Percentiles rank a stretch among this genome's conserved stretches.
Conservation (phyloP, 2,797 vertebrate genomes). For the Pangasius mekongensis region DNA sequence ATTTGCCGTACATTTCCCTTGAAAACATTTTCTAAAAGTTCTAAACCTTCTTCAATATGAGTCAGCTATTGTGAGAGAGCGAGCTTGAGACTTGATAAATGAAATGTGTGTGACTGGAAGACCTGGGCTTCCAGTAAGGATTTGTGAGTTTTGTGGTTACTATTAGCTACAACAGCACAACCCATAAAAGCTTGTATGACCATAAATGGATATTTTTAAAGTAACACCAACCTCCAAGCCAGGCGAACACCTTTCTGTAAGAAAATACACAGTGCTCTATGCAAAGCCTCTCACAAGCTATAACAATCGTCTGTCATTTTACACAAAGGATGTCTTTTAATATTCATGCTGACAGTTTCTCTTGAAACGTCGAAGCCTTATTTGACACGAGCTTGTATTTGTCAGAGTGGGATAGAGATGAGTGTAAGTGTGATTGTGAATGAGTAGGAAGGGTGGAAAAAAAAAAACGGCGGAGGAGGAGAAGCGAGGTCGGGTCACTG, state of each 20-base stretch:
- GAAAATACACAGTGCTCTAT: slow-evolving; percentile 2
- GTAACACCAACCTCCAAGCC: slow-evolving; percentile 19
- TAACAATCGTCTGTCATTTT: neutral
- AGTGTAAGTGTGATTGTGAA: neutral
- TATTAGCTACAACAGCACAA: slow-evolving; percentile 29
- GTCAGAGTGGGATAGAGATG: neutral
- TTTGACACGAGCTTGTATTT: neutral
- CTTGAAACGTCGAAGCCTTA: neutral
- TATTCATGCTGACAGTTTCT: neutral
- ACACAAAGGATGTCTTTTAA: neutral
- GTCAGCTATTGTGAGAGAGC: slow-evolving; percentile 1
- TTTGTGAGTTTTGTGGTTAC: slow-evolving; percentile 35
- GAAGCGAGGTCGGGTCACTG: slow-evolving; percentile 28
- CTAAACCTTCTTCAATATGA: neutral
- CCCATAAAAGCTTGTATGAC: slow-evolving; percentile 30
- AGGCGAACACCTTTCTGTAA: slow-evolving; percentile 25
- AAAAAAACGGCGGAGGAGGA: neutral
- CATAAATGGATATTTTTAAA: slow-evolving; percentile 38
- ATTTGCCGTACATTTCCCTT: neutral
- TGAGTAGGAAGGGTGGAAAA: slow-evolving; percentile 12
- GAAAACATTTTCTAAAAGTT: neutral
- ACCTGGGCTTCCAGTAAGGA: slow-evolving; percentile 14
- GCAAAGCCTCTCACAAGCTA: neutral
- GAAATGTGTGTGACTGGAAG: slow-evolving; percentile 37
- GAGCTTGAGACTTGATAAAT: slow-evolving; percentile 8